A percentile compares a stretch with the other conserved stretches of the same genome.
These are phyloP conservation scores for Ciconia nigra DNA, from an alignment of 2,797 vertebrate genomes.

Conservation along the genomic window DNA sequence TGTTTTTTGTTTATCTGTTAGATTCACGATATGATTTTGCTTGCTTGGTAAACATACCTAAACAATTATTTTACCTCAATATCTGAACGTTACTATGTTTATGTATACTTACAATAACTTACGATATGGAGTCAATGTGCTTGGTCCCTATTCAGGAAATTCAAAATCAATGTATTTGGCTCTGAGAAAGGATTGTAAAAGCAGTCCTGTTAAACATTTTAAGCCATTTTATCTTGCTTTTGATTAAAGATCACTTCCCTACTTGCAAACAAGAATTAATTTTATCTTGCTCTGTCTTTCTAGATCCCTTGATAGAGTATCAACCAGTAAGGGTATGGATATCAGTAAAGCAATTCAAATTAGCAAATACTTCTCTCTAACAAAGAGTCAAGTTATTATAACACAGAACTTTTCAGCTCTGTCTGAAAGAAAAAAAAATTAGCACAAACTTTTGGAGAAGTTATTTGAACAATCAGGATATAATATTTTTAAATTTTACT, in stretches of 20 bases:
- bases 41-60: not conserved
- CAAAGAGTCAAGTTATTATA: not conserved
- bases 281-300: not conserved
- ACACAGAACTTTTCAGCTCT: not conserved
- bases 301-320: not conserved
- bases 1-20: not conserved
- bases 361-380: not conserved
- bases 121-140: not conserved
- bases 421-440: not conserved
- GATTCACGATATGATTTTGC: not conserved
- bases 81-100: not conserved
- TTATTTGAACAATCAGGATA: not conserved
- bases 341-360: not conserved
- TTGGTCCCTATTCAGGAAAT: not conserved
- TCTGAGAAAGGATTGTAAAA: not conserved
- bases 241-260: not conserved
- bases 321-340: not conserved
- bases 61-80: not conserved
- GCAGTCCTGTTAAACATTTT: not conserved
- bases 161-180: not conserved
- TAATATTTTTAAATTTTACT: not conserved
- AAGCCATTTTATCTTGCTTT: not conserved
- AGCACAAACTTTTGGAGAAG: not conserved
- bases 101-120: not conserved
- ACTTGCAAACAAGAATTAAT: not conserved